phyloP scores from a whole-genome alignment of 2,888 invertebrate genomes.

The Augiades crinisus region DNA sequence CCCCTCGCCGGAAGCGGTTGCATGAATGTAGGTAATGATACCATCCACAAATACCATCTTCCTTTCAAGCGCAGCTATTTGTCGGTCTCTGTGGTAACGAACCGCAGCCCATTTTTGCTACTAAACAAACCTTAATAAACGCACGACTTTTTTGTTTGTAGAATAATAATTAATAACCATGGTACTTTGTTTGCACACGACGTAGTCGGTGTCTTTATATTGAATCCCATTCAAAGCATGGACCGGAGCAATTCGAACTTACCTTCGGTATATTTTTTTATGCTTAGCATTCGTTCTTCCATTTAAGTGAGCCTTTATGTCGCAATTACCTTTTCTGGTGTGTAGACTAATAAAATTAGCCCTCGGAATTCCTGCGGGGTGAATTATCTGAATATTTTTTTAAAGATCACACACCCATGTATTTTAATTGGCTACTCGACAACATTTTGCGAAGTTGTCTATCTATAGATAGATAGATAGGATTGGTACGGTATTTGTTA shows the following conservation, averaged over 20 bases:
- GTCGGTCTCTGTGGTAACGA: constrained; percentile 45
- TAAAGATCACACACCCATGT: constrained; percentile 9
- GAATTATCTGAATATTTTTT: constrained; percentile 7
- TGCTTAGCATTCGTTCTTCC: neutral
- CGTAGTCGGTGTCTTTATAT: neutral
- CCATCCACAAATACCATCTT: constrained; percentile 47
- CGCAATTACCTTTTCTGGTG: constrained; percentile 13
- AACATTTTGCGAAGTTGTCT: constrained; percentile 19
- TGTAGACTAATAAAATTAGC: constrained; percentile 16
- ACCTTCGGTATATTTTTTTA: constrained; percentile 9
- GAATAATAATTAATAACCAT: neutral
- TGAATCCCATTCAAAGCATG: neutral
- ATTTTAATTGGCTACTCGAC: constrained; percentile 19
- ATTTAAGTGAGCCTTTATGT: constrained; percentile 8
- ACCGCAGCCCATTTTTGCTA: constrained; percentile 34
- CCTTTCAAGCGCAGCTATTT: constrained; percentile 43
- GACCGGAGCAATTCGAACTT: neutral
- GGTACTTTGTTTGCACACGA: no score
- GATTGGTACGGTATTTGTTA: constrained; percentile 32
- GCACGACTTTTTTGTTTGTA: neutral
- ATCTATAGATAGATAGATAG: constrained; percentile 21
- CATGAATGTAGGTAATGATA: constrained; percentile 47
- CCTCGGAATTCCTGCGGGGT: constrained; percentile 9
- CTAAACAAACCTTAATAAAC: constrained; percentile 5
- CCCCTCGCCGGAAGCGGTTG: constrained; percentile 68